Conservation (phyloP, 2,888 invertebrate species). For the Agrochola macilenta region DNA sequence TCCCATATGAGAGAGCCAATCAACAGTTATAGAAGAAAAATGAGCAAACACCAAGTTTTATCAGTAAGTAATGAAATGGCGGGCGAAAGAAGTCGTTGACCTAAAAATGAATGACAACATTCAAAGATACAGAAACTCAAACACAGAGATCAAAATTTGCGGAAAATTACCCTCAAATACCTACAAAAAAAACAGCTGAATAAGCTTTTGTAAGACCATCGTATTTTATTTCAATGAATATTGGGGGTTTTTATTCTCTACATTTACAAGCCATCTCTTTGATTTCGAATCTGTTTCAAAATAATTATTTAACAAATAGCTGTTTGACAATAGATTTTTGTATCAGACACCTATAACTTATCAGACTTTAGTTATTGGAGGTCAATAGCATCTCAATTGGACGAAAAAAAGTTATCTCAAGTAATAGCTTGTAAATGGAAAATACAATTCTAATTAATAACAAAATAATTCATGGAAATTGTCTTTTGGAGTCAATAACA, state of each 20-base stretch:
- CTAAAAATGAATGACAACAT: constrained; percentile 12
- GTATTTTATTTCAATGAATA: neutral
- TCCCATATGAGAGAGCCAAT: constrained; percentile 34
- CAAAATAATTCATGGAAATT: constrained; percentile 22
- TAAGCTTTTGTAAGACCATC: constrained; percentile 8
- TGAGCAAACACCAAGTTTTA: constrained; percentile 45
- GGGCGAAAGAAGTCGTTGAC: constrained; percentile 42
- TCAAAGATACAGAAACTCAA: neutral
- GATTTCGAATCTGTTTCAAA: neutral
- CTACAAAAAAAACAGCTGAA: constrained; percentile 17
- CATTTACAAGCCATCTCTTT: constrained; percentile 14
- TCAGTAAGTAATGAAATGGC: constrained; percentile 20
- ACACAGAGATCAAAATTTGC: neutral
- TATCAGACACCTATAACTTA: neutral
- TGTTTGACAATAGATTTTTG: neutral
- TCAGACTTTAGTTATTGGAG: neutral
- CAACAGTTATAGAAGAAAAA: constrained; percentile 52
- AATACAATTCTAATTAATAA: constrained; percentile 17
- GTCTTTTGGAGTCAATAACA: constrained; percentile 17
- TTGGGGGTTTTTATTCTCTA: neutral
- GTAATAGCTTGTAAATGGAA: constrained; percentile 13
- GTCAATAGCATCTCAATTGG: constrained; percentile 5
- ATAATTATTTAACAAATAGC: neutral
- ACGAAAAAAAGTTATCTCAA: constrained; percentile 18
- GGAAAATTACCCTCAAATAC: neutral